phyloP scores from a whole-genome alignment of 2,888 invertebrate genomes.

The Dione juno region DNA sequence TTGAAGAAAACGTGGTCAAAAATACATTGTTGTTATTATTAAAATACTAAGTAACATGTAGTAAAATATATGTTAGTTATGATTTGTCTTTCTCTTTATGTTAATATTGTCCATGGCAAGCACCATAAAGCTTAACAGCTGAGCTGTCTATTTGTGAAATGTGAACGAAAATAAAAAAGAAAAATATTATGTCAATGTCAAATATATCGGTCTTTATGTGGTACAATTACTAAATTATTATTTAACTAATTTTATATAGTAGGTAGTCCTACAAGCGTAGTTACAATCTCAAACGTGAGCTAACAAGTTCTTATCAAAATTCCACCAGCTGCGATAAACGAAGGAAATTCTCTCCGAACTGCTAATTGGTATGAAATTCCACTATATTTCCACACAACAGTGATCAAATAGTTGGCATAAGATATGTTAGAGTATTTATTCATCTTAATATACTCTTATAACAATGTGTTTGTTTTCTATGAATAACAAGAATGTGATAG shows the following conservation, averaged over 20 bases:
- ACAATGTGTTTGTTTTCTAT: neutral
- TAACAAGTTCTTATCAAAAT: conserved; percentile 60
- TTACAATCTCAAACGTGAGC: conserved; percentile 35
- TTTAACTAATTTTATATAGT: conserved; percentile 7
- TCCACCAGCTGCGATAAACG: conserved; percentile 71
- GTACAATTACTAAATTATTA: conserved; percentile 20
- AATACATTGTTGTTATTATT: too few relatives aligned
- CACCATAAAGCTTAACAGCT: conserved; percentile 6
- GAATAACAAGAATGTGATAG: neutral
- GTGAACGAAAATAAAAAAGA: conserved; percentile 2
- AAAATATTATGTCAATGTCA: conserved; percentile 36
- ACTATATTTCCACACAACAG: conserved; percentile 34
- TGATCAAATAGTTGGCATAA: neutral
- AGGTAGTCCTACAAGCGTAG: conserved; percentile 26
- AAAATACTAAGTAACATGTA: too few relatives aligned
- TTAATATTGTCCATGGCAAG: neutral
- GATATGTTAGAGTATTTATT: neutral
- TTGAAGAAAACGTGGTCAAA: too few relatives aligned
- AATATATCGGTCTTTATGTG: conserved; percentile 36
- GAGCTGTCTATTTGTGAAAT: conserved; percentile 15
- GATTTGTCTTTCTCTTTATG: too few relatives aligned
- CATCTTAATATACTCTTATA: neutral
- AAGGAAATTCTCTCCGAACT: conserved; percentile 68
- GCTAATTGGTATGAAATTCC: conserved; percentile 63
- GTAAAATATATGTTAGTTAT: too few relatives aligned